These are phyloP conservation scores for Gorsachius magnificus DNA, from an alignment of 2,797 vertebrate genomes.

Conservation along the genomic window DNA sequence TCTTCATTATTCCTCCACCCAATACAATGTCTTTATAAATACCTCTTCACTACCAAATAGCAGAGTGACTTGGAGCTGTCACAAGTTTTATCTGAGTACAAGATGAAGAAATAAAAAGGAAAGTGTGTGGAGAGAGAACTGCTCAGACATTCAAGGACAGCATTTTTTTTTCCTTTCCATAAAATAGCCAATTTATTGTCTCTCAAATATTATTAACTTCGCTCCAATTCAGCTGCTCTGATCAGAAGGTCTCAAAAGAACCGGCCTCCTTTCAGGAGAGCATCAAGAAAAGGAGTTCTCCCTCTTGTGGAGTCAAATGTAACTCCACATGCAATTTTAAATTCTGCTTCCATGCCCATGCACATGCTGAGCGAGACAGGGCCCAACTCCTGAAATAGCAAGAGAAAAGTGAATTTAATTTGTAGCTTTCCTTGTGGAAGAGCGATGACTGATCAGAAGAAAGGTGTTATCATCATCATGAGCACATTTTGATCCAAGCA, in stretches of 20 bases:
- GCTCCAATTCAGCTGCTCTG: fast-evolving
- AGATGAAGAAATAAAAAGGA: too few relatives aligned
- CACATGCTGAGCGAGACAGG: neutral
- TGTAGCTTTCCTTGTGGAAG: neutral
- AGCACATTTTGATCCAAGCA: fast-evolving
- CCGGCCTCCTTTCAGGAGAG: neutral
- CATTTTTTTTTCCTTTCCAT: too few relatives aligned
- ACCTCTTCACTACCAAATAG: too few relatives aligned
- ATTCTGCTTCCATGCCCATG: neutral
- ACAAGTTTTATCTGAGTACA: too few relatives aligned
- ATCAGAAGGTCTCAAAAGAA: neutral
- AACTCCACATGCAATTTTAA: neutral
- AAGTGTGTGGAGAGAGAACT: too few relatives aligned
- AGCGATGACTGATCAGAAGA: neutral
- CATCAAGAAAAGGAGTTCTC: neutral
- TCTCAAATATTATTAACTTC: too few relatives aligned
- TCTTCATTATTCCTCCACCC: too few relatives aligned
- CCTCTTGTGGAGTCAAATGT: constrained; percentile 13
- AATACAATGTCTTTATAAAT: too few relatives aligned
- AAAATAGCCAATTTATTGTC: too few relatives aligned
- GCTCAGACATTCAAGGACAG: too few relatives aligned
- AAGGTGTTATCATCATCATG: neutral
- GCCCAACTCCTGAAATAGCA: neutral
- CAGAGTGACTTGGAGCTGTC: too few relatives aligned
- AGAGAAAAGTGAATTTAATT: neutral